Evolutionary conservation across 2,888 invertebrate genomes (phyloP), one percentile per base, ranked within the genome.

Genomic region (Papilio protenor): DNA sequence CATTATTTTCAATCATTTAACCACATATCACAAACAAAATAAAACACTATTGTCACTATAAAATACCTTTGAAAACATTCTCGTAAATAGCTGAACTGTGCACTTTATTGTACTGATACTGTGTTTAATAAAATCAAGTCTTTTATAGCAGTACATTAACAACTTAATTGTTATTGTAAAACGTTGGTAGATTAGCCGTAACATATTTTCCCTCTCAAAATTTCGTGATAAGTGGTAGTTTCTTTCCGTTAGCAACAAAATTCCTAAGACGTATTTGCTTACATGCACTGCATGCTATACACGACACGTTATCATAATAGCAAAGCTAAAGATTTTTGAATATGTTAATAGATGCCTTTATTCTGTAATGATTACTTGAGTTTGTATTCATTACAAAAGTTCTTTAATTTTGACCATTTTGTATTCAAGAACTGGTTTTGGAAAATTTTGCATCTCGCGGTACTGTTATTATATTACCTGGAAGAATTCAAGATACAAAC

Each of bases 11-110:
- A 55, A n/a, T 18, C 21, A 21, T 55, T 52, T 55, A 55, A 10
- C 2, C 21, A 59, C 0, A 23, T 23, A 27, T 61, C 61, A 61
- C 23, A 16, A 27, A 59, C 1, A n/a, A 23, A 11, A 59, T 21
- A 21, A 45, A 69, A 21, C 21, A 45, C 66, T 45, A 69, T 45
- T 45, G 12, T 69, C 6, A 55, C 14, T 45, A 45, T 49, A 55
- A 47, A 55, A 40, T 75, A 78, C 77, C 77, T 78, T 78, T 49
- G 71, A 61, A 57, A 71, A 61, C 77, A 75, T 78, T 71, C 40
- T 73, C 11, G 52, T 52, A 49, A 49, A 40, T 59, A 27, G 21
- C 14, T 23, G n/a, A 64, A 23, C 40, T 21, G 18, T 14, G 27
- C 47, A 47, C n/a, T 52, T 40, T 18, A 11, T 6, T 74, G 45